Conservation (phyloP, 2,888 invertebrate species). For the Caenorhabditis plicata region DNA sequence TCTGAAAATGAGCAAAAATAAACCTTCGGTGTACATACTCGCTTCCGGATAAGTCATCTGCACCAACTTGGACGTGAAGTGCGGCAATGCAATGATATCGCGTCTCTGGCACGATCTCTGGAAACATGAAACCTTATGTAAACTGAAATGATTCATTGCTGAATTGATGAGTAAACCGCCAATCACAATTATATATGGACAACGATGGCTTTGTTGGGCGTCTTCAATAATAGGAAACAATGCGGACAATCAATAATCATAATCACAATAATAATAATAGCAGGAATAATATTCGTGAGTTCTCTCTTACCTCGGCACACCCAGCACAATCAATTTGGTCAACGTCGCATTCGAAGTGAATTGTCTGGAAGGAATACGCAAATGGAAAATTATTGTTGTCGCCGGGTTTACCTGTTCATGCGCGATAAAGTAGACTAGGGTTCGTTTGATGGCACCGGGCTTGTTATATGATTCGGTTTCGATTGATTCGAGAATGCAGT, state of each 20-base stretch:
- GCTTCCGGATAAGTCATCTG: constrained; percentile 1
- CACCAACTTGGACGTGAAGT: constrained; percentile 2
- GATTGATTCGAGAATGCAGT: constrained; percentile 20
- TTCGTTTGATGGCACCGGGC: constrained; percentile 53
- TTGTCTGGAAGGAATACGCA: constrained; percentile 13
- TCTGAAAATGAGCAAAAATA: too few species aligned
- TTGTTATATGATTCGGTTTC: constrained; percentile 42
- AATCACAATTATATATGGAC: constrained; percentile 16
- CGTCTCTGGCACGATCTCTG: constrained; percentile 41
- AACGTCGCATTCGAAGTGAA: constrained; percentile 45
- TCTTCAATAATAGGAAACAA: constrained; percentile 15
- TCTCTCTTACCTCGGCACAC: constrained; percentile 59
- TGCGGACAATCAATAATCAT: constrained; percentile 1
- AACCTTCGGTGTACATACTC: too few species aligned
- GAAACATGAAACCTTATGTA: constrained; percentile 12
- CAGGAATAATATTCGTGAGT: too few species aligned
- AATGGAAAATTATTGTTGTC: not conserved
- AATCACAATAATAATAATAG: not conserved
- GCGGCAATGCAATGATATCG: constrained; percentile 4
- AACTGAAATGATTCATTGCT: too few species aligned
- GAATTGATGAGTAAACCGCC: too few species aligned
- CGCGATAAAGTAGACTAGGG: constrained; percentile 49
- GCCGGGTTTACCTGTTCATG: constrained; percentile 8
- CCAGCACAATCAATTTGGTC: constrained; percentile 46
- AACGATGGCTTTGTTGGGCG: constrained; percentile 32